phyloP scores from a whole-genome alignment of 2,888 invertebrate species.

The Drosophila mimetica region DNA sequence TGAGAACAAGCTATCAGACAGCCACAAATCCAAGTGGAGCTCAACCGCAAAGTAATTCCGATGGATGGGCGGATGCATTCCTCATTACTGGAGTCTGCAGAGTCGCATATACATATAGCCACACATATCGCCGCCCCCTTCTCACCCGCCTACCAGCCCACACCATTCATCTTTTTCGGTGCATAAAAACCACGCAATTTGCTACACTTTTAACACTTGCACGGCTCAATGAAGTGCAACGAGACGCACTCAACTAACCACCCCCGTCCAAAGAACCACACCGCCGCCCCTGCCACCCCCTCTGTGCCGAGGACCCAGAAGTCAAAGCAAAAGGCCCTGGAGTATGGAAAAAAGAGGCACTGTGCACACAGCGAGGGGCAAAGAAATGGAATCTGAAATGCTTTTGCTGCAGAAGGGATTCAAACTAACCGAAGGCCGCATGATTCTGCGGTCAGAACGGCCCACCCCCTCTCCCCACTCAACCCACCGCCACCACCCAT shows the following conservation, averaged over 20 bases:
- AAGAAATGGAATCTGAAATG: constrained; percentile 65
- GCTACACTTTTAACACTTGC: constrained; percentile 78
- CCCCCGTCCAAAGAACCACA: constrained; percentile 8
- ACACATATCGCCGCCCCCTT: not conserved
- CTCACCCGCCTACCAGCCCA: no score
- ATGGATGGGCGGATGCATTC: constrained; percentile 3
- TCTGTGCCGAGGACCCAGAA: constrained; percentile 10
- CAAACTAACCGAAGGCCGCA: constrained; percentile 63
- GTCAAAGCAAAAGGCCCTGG: constrained; percentile 11
- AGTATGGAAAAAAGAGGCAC: not conserved
- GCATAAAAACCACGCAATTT: constrained; percentile 73
- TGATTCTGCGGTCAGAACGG: constrained; percentile 65
- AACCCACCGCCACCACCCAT: constrained; percentile 7
- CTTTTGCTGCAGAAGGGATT: constrained; percentile 50
- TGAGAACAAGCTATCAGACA: not conserved
- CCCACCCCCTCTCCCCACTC: not conserved
- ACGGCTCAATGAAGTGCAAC: constrained; percentile 76
- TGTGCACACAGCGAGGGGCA: constrained; percentile 1
- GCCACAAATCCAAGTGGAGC: constrained; percentile 5
- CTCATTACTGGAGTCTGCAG: constrained; percentile 1
- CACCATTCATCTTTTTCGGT: constrained; percentile 18
- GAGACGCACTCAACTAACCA: constrained; percentile 49
- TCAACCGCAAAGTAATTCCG: constrained; percentile 13
- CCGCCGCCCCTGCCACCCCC: not conserved
- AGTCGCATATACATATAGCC: no score